Conservation (phyloP, 1,140 invertebrate genomes). For the Formica selysi region DNA sequence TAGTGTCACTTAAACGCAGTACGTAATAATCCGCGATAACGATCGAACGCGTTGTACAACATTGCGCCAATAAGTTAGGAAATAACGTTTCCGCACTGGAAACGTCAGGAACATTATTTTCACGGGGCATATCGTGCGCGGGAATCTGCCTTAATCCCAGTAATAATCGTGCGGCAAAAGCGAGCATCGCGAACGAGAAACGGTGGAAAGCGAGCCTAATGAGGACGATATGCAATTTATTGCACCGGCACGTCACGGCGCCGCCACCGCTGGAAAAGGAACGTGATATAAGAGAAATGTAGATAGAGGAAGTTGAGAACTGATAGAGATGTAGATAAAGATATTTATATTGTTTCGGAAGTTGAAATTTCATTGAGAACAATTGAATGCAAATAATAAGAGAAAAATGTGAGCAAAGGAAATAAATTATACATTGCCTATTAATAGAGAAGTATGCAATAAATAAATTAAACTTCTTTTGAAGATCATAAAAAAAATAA, state of each 20-base stretch:
- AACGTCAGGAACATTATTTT: slow-evolving; percentile 58
- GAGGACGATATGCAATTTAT: slow-evolving; percentile 62
- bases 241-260: slow-evolving; percentile 25
- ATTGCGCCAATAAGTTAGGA: slow-evolving; percentile 53
- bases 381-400: too few relatives aligned
- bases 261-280: slow-evolving; percentile 10
- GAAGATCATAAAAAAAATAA: neutral
- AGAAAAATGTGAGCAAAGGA: neutral
- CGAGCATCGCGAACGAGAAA: slow-evolving; percentile 52
- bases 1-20: slow-evolving; percentile 26
- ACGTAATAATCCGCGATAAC: slow-evolving; percentile 54
- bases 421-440: neutral
- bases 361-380: slow-evolving; percentile 22
- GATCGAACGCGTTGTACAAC: slow-evolving; percentile 50
- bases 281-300: slow-evolving; percentile 4
- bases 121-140: slow-evolving; percentile 42
- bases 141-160: slow-evolving; percentile 57
- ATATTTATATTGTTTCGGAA: neutral
- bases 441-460: too few relatives aligned
- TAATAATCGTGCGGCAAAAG: slow-evolving; percentile 52
- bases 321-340: neutral
- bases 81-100: slow-evolving; percentile 53
- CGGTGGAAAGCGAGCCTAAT: slow-evolving; percentile 60
- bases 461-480: neutral
- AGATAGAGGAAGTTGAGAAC: slow-evolving; percentile 34